Base-by-base conservation (phyloP, 1,140 invertebrate genomes). In the Idris sp. region DNA sequence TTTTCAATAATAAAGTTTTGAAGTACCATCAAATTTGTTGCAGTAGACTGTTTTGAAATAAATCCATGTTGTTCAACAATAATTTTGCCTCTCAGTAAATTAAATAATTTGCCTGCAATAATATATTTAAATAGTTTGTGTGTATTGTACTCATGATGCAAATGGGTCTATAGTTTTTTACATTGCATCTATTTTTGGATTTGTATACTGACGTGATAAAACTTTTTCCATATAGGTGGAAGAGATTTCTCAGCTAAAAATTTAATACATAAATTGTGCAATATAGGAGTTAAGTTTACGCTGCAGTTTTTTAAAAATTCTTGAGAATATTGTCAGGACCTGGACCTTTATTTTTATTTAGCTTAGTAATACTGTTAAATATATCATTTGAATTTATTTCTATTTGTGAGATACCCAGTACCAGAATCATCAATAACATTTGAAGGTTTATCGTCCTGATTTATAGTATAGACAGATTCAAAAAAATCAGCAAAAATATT, bases 1-100 rank as follows among this genome's bases (percentile, higher is more conserved):
- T 16, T 3, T 18, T 9, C 1, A 38, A 16, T n/a, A 3, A 18
- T 2, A 8, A 38, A 38, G 18, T 38, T 14, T 38, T 38, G 35
- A 38, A 38, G 18, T 16, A 9, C 9, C n/a, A 38, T 2, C n/a
- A 38, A 18, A 38, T 38, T 38, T 1, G 35, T 38, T 8, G 14
- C 8, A 1, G 35, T 16, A 6, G 35, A 38, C 6, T 2, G 9
- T 18, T 18, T 18, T 2, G 7, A 2, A 9, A 14, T 14, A 38
- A 38, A 38, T 2, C 35, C 35, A 18, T 18, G 35, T 18, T 38
- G 35, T 14, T 35, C 31, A 3, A 13, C 31, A 14, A 35, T 35
- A 11, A 35, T 11, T 35, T 35, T n/a, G n/a, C n/a, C n/a, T 11
- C 7, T 7, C 4, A 3, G 31, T 35, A 13, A n/a, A n/a, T n/a